These are phyloP conservation scores for Holacanthus passer DNA, from an alignment of 2,113 vertebrate species.

Conservation along the genomic window DNA sequence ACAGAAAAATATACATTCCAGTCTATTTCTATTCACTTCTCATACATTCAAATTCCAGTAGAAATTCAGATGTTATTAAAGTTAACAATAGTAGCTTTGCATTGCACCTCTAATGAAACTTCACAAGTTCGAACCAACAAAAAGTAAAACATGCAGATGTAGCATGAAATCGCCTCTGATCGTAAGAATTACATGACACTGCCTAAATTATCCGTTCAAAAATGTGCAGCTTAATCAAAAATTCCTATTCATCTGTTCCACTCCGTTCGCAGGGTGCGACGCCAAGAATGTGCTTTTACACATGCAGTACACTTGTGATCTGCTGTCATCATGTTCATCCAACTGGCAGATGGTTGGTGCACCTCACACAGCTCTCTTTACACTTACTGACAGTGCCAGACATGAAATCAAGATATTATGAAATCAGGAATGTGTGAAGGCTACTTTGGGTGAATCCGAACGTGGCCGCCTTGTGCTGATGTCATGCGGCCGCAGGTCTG, in stretches of 20 bases:
- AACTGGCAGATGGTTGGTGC: constrained; percentile 38
- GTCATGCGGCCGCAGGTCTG: background rate
- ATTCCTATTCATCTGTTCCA: constrained; percentile 12
- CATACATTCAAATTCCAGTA: background rate
- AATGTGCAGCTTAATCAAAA: constrained; percentile 5
- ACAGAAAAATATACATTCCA: too few relatives aligned
- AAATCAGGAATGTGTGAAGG: constrained; percentile 20
- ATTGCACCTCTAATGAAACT: background rate
- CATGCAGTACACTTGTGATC: constrained; percentile 14
- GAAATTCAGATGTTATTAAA: background rate
- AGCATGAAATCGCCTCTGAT: constrained; percentile 5
- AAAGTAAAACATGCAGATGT: background rate
- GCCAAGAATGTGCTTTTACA: constrained; percentile 23
- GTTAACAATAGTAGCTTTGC: background rate
- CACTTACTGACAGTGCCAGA: constrained; percentile 1
- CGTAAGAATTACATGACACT: background rate
- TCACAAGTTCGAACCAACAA: background rate
- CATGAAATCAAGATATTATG: constrained; percentile 19
- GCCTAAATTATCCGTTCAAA: constrained; percentile 5
- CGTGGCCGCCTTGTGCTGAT: background rate
- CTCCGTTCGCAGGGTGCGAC: background rate
- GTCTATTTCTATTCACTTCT: too few relatives aligned
- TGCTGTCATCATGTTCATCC: constrained; percentile 30
- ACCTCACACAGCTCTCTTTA: constrained; percentile 30
- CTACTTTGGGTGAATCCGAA: constrained; percentile 21